Evolutionary conservation across 2,888 invertebrate genomes (phyloP).

Genomic region (Trachelus stipa): DNA sequence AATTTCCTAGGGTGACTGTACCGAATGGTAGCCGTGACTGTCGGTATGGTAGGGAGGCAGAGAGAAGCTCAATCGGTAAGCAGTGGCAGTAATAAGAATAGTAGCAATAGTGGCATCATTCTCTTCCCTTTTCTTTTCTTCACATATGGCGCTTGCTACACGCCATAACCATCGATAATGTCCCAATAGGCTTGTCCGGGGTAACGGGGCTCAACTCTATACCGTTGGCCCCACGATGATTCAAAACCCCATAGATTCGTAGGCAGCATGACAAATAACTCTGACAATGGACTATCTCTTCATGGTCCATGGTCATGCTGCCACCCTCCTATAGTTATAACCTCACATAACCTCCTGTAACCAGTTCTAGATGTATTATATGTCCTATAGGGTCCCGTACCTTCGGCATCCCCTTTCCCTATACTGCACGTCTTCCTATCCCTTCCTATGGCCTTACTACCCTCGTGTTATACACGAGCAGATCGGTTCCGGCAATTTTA

Average conservation of each 20-base stretch:
- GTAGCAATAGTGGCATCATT: not conserved
- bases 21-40: not conserved
- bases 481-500: constrained; percentile 65
- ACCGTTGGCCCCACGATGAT: constrained; percentile 33
- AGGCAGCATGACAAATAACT: constrained; percentile 64
- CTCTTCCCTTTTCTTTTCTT: constrained; percentile 26
- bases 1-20: not conserved
- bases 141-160: constrained; percentile 49
- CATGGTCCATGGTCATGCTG: constrained; percentile 5
- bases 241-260: constrained; percentile 53
- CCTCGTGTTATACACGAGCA: constrained; percentile 57
- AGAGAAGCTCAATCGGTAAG: not conserved
- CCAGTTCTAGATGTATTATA: not conserved
- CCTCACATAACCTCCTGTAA: not conserved
- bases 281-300: constrained; percentile 52
- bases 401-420: constrained; percentile 19
- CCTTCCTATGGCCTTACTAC: constrained; percentile 21
- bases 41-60: not conserved
- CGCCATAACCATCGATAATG: constrained; percentile 59
- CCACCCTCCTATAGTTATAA: constrained; percentile 1
- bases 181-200: constrained; percentile 48
- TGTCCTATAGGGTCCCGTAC: constrained; percentile 20
- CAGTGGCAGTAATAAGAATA: not conserved
- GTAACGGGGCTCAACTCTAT: not conserved
- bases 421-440: not conserved